Conservation (phyloP, 1,140 invertebrate genomes). For the Bombus impatiens region DNA sequence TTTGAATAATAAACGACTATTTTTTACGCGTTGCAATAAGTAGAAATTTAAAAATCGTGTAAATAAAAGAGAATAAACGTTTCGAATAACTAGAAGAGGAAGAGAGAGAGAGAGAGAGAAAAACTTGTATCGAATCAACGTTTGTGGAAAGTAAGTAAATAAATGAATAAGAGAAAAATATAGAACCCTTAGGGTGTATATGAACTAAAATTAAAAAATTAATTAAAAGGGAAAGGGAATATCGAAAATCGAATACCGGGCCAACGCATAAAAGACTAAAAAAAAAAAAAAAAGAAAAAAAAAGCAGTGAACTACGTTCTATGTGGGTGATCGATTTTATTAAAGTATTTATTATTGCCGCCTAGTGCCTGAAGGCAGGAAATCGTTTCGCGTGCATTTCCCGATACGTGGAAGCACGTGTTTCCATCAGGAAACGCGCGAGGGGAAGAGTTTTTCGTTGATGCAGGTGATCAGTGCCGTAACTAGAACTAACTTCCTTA, state of each 20-base stretch:
- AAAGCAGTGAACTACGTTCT: background rate
- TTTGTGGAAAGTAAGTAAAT: background rate
- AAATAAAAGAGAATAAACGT: conserved; percentile 15
- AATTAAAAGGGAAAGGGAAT: background rate
- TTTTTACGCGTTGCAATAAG: conserved; percentile 45
- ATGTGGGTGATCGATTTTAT: conserved; percentile 15
- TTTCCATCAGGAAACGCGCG: background rate
- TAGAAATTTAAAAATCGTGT: conserved; percentile 25
- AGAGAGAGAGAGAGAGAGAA: background rate
- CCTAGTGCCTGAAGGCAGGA: conserved; percentile 47
- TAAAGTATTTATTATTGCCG: conserved; percentile 43
- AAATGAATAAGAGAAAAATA: background rate
- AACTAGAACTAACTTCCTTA: conserved; percentile 27
- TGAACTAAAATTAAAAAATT: background rate
- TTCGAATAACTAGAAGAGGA: background rate
- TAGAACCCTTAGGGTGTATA: background rate
- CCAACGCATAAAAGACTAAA: background rate
- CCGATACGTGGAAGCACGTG: background rate
- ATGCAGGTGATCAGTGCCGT: conserved; percentile 18
- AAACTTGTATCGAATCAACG: background rate
- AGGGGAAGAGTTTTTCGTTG: background rate
- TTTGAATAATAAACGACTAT: conserved; percentile 28
- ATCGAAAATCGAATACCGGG: background rate
- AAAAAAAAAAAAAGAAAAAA: background rate
- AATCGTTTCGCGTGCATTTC: conserved; percentile 22